phyloP scores from a whole-genome alignment of 2,797 vertebrate species.

The Threskiornis aethiopicus region DNA sequence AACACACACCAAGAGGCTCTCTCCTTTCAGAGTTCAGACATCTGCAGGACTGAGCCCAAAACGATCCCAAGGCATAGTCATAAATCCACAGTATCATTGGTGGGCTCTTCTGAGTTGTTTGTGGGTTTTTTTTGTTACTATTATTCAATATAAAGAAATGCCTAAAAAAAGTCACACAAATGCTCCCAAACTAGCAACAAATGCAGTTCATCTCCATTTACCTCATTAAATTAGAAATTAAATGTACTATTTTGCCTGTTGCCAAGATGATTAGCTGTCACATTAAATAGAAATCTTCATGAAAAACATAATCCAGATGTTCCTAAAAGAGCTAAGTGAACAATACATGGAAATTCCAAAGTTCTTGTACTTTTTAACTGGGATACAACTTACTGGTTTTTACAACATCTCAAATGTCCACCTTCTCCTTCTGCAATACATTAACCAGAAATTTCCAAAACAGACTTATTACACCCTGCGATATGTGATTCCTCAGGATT shows the following conservation, averaged over 20 bases:
- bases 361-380: background rate
- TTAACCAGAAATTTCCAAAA: background rate
- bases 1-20: background rate
- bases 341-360: background rate
- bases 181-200: background rate
- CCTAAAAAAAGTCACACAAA: background rate
- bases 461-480: background rate
- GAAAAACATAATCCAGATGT: background rate
- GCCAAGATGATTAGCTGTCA: background rate
- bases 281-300: background rate
- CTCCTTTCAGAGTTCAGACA: background rate
- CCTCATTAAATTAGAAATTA: background rate
- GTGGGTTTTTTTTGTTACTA: background rate
- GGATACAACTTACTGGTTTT: background rate
- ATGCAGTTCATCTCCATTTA: background rate
- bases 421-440: background rate
- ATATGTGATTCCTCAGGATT: background rate
- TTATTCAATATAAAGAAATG: background rate
- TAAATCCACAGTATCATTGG: background rate
- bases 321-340: background rate
- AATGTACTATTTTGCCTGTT: background rate
- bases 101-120: background rate
- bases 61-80: background rate
- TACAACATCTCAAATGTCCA: background rate
- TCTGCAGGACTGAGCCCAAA: background rate